Conservation (phyloP, 2,888 invertebrate genomes). For the Cancer borealis region DNA sequence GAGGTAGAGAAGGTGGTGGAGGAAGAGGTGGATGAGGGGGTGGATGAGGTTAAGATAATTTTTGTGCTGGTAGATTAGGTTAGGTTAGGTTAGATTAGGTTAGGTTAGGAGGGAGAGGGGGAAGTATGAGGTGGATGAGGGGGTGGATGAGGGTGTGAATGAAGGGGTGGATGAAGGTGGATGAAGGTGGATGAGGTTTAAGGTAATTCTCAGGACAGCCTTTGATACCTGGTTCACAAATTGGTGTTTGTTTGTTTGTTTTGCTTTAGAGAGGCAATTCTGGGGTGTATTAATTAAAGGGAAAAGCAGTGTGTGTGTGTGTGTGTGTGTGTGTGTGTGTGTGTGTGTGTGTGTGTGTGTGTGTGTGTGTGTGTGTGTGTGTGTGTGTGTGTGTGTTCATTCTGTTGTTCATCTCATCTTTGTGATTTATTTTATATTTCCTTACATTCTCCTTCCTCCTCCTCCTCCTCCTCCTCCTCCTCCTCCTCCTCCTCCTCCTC, state of each 20-base stretch:
- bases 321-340: slow-evolving; percentile 20
- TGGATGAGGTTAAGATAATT: no score
- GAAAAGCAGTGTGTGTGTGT: not conserved
- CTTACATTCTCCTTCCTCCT: not conserved
- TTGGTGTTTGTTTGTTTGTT: not conserved
- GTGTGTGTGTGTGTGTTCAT: not conserved
- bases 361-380: not conserved
- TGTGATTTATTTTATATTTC: not conserved
- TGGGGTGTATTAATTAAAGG: not conserved
- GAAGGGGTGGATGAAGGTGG: no score
- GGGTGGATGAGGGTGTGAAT: no score
- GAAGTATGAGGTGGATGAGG: no score
- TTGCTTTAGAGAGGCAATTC: not conserved
- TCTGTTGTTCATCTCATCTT: not conserved
- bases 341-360: not conserved
- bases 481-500: not conserved
- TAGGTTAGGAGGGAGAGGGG: no score
- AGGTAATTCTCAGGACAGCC: not conserved
- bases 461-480: not conserved
- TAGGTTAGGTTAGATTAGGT: no score
- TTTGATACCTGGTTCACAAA: not conserved
- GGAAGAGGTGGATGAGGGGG: not conserved
- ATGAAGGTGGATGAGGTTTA: no score
- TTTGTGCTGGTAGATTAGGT: no score
- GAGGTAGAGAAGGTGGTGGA: no score